Evolutionary conservation across 2,888 invertebrate species (phyloP).

Genomic region (Rhynchonema sp.): DNA sequence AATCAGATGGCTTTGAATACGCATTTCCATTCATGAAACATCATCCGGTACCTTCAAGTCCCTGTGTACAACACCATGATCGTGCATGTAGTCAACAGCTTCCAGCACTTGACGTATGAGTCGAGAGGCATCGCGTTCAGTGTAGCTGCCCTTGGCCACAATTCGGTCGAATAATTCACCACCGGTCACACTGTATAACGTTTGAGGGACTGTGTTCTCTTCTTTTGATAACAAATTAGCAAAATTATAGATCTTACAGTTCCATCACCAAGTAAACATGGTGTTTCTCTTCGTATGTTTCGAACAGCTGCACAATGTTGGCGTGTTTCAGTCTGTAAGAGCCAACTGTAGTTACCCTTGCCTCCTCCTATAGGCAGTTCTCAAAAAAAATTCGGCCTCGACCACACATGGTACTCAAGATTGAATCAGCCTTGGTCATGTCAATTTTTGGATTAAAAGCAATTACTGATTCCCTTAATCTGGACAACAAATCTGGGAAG

Average conservation of each 20-base stretch:
- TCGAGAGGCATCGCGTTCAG: slow-evolving; percentile 91
- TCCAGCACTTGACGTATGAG: slow-evolving; percentile 82
- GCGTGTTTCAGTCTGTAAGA: slow-evolving; percentile 78
- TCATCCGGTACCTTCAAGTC: slow-evolving; percentile 57
- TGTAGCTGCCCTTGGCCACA: slow-evolving; percentile 96
- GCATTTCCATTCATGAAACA: no score
- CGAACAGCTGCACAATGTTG: slow-evolving; percentile 89
- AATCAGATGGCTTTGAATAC: no score
- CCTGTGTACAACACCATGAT: slow-evolving; percentile 92
- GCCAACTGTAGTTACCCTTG: not conserved
- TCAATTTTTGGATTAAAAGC: no score
- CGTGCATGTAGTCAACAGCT: slow-evolving; percentile 98
- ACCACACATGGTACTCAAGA: no score
- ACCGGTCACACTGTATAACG: slow-evolving; percentile 62
- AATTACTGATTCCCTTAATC: no score
- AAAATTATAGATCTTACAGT: slow-evolving; percentile 42
- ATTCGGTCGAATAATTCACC: slow-evolving; percentile 97
- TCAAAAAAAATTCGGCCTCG: no score
- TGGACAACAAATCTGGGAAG: no score
- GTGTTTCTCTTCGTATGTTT: slow-evolving; percentile 92
- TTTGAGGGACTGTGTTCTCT: no score
- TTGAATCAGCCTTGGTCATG: no score
- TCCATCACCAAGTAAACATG: slow-evolving; percentile 95
- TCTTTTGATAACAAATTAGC: not conserved
- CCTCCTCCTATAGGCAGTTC: no score